Conservation (phyloP, 2,797 vertebrate genomes). For the Acanthurus lineatus region DNA sequence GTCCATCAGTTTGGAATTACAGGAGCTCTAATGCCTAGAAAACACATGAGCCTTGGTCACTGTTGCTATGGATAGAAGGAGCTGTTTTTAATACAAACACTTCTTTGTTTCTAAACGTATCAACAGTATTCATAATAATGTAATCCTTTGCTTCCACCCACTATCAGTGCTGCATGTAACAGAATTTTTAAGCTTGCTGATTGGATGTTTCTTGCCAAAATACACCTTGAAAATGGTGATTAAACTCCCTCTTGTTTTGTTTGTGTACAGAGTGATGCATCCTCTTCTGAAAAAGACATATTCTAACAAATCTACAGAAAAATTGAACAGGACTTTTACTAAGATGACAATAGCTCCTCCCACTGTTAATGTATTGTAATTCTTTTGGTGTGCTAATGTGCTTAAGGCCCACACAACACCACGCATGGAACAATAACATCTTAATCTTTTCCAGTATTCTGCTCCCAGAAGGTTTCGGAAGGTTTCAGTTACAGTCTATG, state of each 20-base stretch:
- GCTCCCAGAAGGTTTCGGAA: neutral
- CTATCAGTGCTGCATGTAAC: neutral
- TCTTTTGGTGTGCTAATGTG: neutral
- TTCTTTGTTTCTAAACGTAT: neutral
- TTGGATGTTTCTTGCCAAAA: slow-evolving; percentile 15
- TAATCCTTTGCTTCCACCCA: slow-evolving; percentile 13
- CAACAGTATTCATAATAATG: neutral
- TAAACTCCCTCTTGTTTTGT: neutral
- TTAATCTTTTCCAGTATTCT: neutral
- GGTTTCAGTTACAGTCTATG: neutral
- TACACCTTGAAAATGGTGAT: neutral
- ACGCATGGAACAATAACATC: neutral
- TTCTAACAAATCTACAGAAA: neutral
- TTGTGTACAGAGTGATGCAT: neutral
- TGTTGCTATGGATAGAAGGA: neutral
- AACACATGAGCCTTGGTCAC: neutral
- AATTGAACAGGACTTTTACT: neutral
- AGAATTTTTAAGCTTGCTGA: slow-evolving; percentile 4
- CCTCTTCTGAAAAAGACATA: neutral
- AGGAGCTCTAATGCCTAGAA: neutral
- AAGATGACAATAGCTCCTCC: too few relatives aligned
- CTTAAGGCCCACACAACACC: neutral
- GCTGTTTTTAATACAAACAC: neutral
- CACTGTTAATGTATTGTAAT: neutral
- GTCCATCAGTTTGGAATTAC: neutral